A percentile compares a stretch with the other conserved stretches of the same genome.
Conservation (phyloP, 2,797 vertebrate genomes). For the Muraenolepis orangiensis region DNA sequence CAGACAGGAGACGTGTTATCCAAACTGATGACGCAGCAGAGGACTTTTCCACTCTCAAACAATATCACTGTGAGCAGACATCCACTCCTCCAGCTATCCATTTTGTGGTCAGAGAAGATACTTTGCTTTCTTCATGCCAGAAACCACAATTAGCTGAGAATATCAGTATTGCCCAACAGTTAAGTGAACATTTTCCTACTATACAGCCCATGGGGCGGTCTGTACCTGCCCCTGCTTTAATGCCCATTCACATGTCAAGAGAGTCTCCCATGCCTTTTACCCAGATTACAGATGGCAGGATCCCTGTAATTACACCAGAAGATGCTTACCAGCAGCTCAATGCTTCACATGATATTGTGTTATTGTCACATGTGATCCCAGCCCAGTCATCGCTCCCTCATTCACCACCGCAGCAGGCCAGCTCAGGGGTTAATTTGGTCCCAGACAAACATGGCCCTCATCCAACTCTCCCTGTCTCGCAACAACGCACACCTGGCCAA, state of each 20-base stretch:
- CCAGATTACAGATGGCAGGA: constrained; percentile 13
- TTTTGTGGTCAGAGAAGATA: constrained; percentile 18
- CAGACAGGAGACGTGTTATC: constrained; percentile 30
- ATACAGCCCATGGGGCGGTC: constrained; percentile 18
- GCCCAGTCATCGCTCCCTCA: constrained; percentile 35
- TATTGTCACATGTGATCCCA: too few relatives aligned
- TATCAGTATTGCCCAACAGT: constrained; percentile 12
- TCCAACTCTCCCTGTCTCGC: constrained; percentile 21
- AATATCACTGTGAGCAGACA: constrained; percentile 29
- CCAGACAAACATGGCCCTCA: constrained; percentile 25
- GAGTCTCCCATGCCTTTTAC: constrained; percentile 17
- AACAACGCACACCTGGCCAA: constrained; percentile 41
- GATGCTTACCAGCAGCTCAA: constrained; percentile 24
- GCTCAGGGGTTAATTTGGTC: constrained; percentile 15
- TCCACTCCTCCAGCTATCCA: constrained; percentile 7
- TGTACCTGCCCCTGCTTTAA: constrained; percentile 13
- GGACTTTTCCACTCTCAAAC: constrained; percentile 53
- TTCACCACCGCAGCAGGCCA: constrained; percentile 35
- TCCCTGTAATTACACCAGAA: constrained; percentile 13
- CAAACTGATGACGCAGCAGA: constrained; percentile 37
- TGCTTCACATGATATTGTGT: constrained; percentile 8
- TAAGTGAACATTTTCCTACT: constrained; percentile 21
- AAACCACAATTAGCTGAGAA: not conserved
- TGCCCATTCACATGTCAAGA: constrained; percentile 6
- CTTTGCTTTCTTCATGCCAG: not conserved